Evolutionary conservation across 2,888 invertebrate species (phyloP).

Genomic region (Andrena camellia): DNA sequence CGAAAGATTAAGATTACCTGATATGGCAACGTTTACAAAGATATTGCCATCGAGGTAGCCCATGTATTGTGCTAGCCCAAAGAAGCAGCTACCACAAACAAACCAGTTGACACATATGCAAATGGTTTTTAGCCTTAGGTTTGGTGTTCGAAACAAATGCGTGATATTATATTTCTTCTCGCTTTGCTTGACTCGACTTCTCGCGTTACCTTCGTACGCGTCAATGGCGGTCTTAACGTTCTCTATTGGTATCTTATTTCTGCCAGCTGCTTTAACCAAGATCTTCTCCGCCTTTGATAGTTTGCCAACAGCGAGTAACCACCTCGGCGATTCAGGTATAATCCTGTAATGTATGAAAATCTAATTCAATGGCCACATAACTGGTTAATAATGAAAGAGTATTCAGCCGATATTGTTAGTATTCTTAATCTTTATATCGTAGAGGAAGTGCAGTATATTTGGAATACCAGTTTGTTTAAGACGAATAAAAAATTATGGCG

Average conservation of each 20-base stretch:
- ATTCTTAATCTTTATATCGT: too few species aligned
- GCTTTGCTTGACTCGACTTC: constrained; percentile 82
- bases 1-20: constrained; percentile 82
- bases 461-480: too few species aligned
- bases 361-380: background rate
- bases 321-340: constrained; percentile 86
- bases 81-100: constrained; percentile 87
- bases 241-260: constrained; percentile 82
- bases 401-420: too few species aligned
- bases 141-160: constrained; percentile 83
- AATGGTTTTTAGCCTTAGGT: constrained; percentile 83
- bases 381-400: background rate
- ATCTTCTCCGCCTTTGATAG: constrained; percentile 82
- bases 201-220: constrained; percentile 68
- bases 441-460: too few species aligned
- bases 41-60: constrained; percentile 86
- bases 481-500: too few species aligned
- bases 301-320: constrained; percentile 85
- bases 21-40: constrained; percentile 86
- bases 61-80: constrained; percentile 87
- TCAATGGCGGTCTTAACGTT: constrained; percentile 80
- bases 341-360: constrained; percentile 78
- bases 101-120: constrained; percentile 86
- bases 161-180: constrained; percentile 83
- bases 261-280: constrained; percentile 83